Evolutionary conservation across 2,888 invertebrate genomes (phyloP).

Genomic region (Coelinius sp.): DNA sequence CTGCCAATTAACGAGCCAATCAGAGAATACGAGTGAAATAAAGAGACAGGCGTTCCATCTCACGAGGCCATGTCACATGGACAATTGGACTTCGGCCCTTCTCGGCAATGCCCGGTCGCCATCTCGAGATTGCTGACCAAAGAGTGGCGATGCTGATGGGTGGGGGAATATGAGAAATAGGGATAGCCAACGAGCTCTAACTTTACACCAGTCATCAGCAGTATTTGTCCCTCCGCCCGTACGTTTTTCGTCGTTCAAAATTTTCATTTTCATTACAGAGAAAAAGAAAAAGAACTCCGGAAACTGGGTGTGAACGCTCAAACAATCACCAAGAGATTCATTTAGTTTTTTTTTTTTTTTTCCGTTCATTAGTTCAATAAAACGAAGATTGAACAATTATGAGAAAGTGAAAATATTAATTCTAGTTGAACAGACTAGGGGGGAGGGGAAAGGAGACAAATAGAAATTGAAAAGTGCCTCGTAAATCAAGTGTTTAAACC

Average conservation of each 20-base stretch:
- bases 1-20: conserved; percentile 1
- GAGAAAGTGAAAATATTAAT: conserved; percentile 15
- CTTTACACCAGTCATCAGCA: conserved; percentile 65
- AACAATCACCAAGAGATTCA: conserved; percentile 3
- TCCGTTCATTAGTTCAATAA: conserved; percentile 29
- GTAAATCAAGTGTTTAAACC: conserved; percentile 32
- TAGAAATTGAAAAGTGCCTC: conserved; percentile 22
- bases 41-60: conserved; percentile 32
- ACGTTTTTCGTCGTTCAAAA: conserved; percentile 52
- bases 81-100: conserved; percentile 29
- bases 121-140: conserved; percentile 9
- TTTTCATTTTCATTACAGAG: conserved; percentile 45
- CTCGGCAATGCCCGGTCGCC: conserved; percentile 22
- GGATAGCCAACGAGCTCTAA: conserved; percentile 45
- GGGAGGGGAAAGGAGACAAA: conserved; percentile 2
- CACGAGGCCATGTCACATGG: not conserved
- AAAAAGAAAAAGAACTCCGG: conserved; percentile 34
- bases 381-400: conserved; percentile 26
- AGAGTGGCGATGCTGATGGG: conserved; percentile 44
- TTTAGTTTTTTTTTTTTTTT: not conserved
- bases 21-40: not conserved
- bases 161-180: conserved; percentile 50
- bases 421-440: conserved; percentile 1
- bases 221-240: conserved; percentile 60
- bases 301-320: conserved; percentile 49